Conservation (phyloP, 2,888 invertebrate genomes). For the Epistrophe grossulariae region DNA sequence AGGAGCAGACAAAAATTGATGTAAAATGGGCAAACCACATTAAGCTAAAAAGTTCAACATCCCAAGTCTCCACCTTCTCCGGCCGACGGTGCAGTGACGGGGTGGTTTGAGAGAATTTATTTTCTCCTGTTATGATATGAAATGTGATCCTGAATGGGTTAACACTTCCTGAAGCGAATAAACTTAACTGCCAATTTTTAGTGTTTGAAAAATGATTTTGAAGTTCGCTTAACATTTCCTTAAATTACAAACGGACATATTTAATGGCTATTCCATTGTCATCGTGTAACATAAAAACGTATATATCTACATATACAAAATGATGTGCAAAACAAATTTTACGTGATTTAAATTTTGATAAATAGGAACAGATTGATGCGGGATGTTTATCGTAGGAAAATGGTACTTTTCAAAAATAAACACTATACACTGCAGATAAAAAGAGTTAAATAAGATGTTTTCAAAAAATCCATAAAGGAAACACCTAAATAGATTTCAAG, state of each 20-base stretch:
- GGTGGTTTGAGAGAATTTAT: conserved; percentile 56
- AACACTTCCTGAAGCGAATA: conserved; percentile 70
- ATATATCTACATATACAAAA: background rate
- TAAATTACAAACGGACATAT: conserved; percentile 71
- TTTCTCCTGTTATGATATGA: conserved; percentile 40
- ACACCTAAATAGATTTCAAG: background rate
- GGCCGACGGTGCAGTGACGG: background rate
- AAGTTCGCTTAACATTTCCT: conserved; percentile 67
- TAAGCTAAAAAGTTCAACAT: conserved; percentile 56
- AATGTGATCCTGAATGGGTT: conserved; percentile 71
- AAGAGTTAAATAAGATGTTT: background rate
- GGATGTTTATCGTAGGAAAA: conserved; percentile 10
- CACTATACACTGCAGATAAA: background rate
- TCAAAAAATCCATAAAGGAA: conserved; percentile 21
- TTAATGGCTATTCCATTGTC: conserved; percentile 66
- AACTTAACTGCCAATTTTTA: conserved; percentile 74
- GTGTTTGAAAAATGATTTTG: conserved; percentile 69
- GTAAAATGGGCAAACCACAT: conserved; percentile 69
- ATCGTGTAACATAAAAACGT: background rate
- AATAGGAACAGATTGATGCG: conserved; percentile 47
- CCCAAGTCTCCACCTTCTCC: background rate
- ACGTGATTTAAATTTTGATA: conserved; percentile 40
- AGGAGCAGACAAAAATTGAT: background rate
- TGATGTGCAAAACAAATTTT: conserved; percentile 3
- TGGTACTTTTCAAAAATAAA: background rate